phyloP scores from a whole-genome alignment of 2,888 invertebrate genomes.

The Omphaloscelis lunosa region DNA sequence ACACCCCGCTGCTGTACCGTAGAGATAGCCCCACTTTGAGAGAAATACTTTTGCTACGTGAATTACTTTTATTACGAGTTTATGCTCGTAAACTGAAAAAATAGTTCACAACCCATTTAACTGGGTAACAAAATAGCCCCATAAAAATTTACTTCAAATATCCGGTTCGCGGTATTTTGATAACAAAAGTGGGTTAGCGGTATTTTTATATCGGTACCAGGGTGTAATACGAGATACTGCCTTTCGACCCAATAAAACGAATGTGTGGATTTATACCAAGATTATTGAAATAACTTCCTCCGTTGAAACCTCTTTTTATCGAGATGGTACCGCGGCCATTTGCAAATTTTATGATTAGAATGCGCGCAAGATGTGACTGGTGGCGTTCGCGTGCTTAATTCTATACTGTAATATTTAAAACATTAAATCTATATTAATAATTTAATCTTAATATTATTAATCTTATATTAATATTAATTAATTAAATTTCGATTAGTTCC shows the following conservation, averaged over 20 bases:
- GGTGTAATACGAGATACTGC: slow-evolving; percentile 46
- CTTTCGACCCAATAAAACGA: slow-evolving; percentile 54
- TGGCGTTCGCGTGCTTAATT: no score
- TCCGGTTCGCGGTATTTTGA: slow-evolving; percentile 47
- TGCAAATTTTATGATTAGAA: slow-evolving; percentile 38
- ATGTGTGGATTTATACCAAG: slow-evolving; percentile 54
- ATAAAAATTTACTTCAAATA: slow-evolving; percentile 51
- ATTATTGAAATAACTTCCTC: slow-evolving; percentile 61
- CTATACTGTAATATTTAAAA: no score
- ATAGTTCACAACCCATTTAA: slow-evolving; percentile 9
- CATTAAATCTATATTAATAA: no score
- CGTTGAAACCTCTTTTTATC: slow-evolving; percentile 23
- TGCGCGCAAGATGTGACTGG: no score
- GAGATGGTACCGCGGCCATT: slow-evolving; percentile 22
- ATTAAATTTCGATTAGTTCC: no score
- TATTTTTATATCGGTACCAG: slow-evolving; percentile 64
- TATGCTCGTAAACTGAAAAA: slow-evolving; percentile 2
- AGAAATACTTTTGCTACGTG: no score
- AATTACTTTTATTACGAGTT: no score
- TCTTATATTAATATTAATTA: no score
- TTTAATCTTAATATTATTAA: no score
- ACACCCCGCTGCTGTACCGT: not conserved
- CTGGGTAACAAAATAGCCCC: slow-evolving; percentile 20
- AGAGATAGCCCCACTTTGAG: not conserved
- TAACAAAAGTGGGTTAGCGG: slow-evolving; percentile 58